Evolutionary conservation across 2,888 invertebrate genomes (phyloP).

Genomic region (Amphimallon solstitiale): DNA sequence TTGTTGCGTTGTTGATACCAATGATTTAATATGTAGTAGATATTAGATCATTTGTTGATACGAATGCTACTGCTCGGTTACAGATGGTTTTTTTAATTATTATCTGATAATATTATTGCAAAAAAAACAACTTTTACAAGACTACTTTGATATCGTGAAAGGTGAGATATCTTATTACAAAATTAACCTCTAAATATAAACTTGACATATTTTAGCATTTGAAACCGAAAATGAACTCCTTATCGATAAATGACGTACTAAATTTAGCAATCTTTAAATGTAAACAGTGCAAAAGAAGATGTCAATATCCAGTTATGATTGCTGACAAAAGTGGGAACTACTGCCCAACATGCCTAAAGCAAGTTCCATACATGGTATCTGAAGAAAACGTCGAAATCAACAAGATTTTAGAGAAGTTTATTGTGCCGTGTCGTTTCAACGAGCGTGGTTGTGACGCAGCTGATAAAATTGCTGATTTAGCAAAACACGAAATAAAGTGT

Average conservation of each 20-base stretch:
- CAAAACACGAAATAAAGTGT: constrained; percentile 1
- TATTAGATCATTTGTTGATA: no score
- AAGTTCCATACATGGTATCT: neutral
- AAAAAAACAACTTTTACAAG: no score
- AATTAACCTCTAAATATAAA: no score
- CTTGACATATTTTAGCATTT: neutral
- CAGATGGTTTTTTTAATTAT: no score
- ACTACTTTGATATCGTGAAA: no score
- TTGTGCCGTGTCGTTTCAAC: constrained; percentile 8
- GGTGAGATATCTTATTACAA: no score
- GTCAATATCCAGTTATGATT: constrained; percentile 17
- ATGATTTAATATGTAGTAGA: no score
- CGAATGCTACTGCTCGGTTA: no score
- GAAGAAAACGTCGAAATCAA: constrained; percentile 5
- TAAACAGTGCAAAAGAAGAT: neutral
- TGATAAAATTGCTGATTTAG: neutral
- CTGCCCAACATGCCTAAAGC: neutral
- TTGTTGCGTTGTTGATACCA: no score
- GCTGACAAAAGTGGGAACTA: neutral
- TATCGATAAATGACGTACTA: neutral
- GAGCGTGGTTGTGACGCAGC: neutral
- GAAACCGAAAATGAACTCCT: neutral
- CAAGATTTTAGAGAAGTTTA: constrained; percentile 2
- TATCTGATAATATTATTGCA: no score
- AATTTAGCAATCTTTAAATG: constrained; percentile 12